Conservation (phyloP, 2,888 invertebrate genomes). For the Eudemis profundana region DNA sequence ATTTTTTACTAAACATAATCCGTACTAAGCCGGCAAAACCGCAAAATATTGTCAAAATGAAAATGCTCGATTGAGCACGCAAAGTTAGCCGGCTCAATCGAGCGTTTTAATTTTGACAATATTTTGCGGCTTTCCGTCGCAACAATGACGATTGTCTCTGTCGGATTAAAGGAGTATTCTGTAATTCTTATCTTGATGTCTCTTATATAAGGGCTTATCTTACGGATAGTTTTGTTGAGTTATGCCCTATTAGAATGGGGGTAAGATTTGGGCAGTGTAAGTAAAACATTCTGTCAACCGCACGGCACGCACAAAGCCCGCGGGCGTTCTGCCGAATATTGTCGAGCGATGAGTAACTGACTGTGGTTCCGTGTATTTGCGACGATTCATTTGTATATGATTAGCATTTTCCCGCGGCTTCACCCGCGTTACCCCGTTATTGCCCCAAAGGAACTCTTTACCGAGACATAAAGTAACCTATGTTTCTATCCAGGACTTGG, state of each 20-base stretch:
- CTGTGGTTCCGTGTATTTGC: conserved; percentile 28
- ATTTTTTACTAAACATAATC: neutral
- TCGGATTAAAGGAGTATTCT: conserved; percentile 65
- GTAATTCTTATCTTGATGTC: conserved; percentile 71
- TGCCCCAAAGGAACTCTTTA: too few relatives aligned
- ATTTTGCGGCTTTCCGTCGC: conserved; percentile 53
- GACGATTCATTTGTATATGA: too few relatives aligned
- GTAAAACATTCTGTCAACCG: conserved; percentile 74
- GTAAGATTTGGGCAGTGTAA: conserved; percentile 60
- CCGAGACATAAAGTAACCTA: too few relatives aligned
- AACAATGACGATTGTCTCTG: conserved; percentile 72
- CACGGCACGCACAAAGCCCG: conserved; percentile 70
- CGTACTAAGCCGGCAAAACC: conserved; percentile 18
- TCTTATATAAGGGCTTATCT: conserved; percentile 43
- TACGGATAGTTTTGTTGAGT: neutral
- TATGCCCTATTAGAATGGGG: neutral
- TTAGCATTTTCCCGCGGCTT: too few relatives aligned
- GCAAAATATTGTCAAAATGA: conserved; percentile 46
- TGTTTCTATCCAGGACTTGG: too few relatives aligned
- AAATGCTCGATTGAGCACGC: conserved; percentile 55
- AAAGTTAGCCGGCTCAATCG: too few relatives aligned
- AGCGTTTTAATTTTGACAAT: too few relatives aligned
- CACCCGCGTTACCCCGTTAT: too few relatives aligned
- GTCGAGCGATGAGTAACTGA: conserved; percentile 29
- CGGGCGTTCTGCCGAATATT: conserved; percentile 68